Evolutionary conservation across 2,888 invertebrate species (phyloP), one percentile per base, ranked within the genome.

Genomic region (Trachelus tabidus): DNA sequence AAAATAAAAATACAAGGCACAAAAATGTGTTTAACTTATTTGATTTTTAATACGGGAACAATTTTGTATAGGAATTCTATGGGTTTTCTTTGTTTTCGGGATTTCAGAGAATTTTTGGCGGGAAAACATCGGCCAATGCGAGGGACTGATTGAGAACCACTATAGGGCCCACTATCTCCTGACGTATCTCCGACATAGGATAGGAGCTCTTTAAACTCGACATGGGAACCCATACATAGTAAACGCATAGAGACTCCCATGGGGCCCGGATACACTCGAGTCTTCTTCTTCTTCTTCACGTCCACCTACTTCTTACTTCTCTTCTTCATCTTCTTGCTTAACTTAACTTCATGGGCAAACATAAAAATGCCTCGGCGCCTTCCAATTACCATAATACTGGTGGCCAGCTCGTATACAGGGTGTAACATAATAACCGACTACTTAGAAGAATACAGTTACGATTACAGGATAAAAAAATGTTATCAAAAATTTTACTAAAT

Each of bases 291-390:
- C 74, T 71, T 56, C 56, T 69, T 56, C 79, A 56, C 75, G 33
- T 40, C 73, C 73, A 31, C 37, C 73, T 73, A 69, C 76, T 75
- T 68, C 79, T 56, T 56, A 56, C 23, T 56, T 23, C 23, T 56
- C 56, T 56, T 56, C 56, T 56, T 56, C 56, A 56, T 56, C 23
- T 56, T 56, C 56, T 56, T 23, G 56, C 56, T 56, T 56, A 56
- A 23, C 56, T 23, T 23, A 56, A 56, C 56, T 56, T 56, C 30
- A 56, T 74, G 77, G 77, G 76, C 78, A 78, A 81, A 82, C 80
- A 82, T 79, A 80, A 82, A 82, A 83, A 81, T 82, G 78, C 78
- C 80, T 77, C 78, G 74, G 77, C 77, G 80, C 77, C 76, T 76
- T 73, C 76, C 75, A 75, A 81, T 81, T 81, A 81, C 78, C 81